Evolutionary conservation across 2,888 invertebrate genomes (phyloP).

Genomic region (Ophioninae sp.): DNA sequence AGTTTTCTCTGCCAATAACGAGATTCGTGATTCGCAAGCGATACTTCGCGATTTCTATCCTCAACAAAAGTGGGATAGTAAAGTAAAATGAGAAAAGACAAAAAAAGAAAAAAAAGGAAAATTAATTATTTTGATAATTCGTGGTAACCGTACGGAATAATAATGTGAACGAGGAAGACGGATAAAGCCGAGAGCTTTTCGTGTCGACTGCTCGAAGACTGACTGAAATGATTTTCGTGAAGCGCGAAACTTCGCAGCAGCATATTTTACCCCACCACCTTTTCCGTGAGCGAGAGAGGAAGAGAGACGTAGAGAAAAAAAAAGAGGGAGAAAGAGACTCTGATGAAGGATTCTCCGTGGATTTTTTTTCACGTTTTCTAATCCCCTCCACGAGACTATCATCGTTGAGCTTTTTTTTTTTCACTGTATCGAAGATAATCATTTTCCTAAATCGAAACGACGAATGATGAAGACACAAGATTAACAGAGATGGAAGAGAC

Average conservation of each 20-base stretch:
- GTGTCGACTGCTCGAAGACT: constrained; percentile 72
- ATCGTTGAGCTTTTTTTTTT: constrained; percentile 38
- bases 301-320: neutral
- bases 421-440: constrained; percentile 42
- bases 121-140: constrained; percentile 2
- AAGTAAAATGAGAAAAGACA: neutral
- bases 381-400: constrained; percentile 37
- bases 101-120: neutral
- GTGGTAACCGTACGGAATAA: constrained; percentile 38
- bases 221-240: constrained; percentile 70
- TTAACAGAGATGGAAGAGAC: constrained; percentile 1
- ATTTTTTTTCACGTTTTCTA: constrained; percentile 22
- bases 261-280: constrained; percentile 71
- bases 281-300: constrained; percentile 32
- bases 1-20: neutral
- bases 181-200: constrained; percentile 56
- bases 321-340: neutral
- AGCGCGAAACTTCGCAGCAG: constrained; percentile 60
- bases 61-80: neutral
- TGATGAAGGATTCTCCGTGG: neutral
- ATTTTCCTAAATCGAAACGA: constrained; percentile 11
- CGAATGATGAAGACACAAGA: constrained; percentile 16
- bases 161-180: constrained; percentile 29
- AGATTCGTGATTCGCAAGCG: neutral
- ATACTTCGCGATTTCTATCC: neutral